These are phyloP conservation scores for Globodera rostochiensis DNA, from an alignment of 1,140 invertebrate genomes.

Conservation along the genomic window DNA sequence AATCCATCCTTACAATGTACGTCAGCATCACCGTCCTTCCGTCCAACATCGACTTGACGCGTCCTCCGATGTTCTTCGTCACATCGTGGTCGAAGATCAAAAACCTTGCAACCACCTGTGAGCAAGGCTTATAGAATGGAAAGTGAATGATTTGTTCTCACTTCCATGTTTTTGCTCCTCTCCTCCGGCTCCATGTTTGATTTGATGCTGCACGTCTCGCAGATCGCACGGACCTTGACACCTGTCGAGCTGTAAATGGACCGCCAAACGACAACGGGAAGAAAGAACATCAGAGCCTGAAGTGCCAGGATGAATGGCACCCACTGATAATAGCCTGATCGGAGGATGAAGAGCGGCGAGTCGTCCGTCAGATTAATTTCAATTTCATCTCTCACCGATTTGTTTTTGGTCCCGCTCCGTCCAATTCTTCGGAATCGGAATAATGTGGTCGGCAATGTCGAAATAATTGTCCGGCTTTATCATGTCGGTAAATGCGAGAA, in stretches of 20 bases:
- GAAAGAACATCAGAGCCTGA: slow-evolving; percentile 70
- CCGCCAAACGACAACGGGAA: slow-evolving; percentile 69
- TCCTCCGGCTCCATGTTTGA: slow-evolving; percentile 61
- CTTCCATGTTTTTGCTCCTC: slow-evolving; percentile 52
- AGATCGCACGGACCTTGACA: slow-evolving; percentile 60
- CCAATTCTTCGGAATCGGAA: slow-evolving; percentile 58
- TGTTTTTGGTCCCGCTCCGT: slow-evolving; percentile 61
- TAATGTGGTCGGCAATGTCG: slow-evolving; percentile 57
- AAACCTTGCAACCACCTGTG: slow-evolving; percentile 62
- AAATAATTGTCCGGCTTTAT: slow-evolving; percentile 59
- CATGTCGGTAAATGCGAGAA: slow-evolving; percentile 59
- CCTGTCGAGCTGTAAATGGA: slow-evolving; percentile 57
- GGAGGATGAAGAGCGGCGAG: neutral
- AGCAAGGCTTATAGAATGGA: slow-evolving; percentile 52
- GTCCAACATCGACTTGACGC: slow-evolving; percentile 38
- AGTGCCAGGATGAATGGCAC: slow-evolving; percentile 68
- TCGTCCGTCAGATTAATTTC: neutral
- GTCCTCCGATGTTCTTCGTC: slow-evolving; percentile 35
- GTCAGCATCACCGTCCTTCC: slow-evolving; percentile 40
- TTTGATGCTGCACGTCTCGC: slow-evolving; percentile 60
- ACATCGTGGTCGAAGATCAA: slow-evolving; percentile 56
- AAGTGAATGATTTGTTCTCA: slow-evolving; percentile 21
- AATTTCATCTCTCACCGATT: slow-evolving; percentile 46
- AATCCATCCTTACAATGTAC: slow-evolving; percentile 41
- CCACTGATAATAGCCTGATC: slow-evolving; percentile 68